Percentiles rank a stretch among this genome's conserved stretches.
Conservation (phyloP, 2,113 vertebrate genomes). For the Synodontis membranacea region DNA sequence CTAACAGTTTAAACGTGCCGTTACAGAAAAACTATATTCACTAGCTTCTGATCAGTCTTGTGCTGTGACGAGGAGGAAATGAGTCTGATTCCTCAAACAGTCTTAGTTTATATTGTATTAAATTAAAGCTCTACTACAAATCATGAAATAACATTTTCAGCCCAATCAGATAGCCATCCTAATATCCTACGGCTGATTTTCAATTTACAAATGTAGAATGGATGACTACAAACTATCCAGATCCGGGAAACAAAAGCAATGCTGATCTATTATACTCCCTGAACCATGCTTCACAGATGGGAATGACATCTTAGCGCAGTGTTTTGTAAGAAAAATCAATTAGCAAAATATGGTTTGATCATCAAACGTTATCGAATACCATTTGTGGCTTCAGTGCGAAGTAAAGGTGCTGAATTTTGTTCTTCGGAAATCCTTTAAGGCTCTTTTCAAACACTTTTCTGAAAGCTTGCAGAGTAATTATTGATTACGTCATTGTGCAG, state of each 20-base stretch:
- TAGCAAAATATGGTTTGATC: background rate
- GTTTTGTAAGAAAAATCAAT: background rate
- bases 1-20: background rate
- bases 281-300: background rate
- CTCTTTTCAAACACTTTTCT: background rate
- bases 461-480: background rate
- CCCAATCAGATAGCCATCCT: background rate
- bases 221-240: background rate
- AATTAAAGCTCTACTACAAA: background rate
- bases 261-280: background rate
- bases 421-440: background rate
- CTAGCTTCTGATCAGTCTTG: background rate
- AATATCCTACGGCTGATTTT: background rate
- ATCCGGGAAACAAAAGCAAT: background rate
- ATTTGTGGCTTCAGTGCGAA: background rate
- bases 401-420: background rate
- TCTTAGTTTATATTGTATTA: background rate
- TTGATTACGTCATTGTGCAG: background rate
- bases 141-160: background rate
- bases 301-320: background rate
- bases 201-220: background rate
- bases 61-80: background rate
- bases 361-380: background rate
- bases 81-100: background rate
- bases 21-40: background rate